A percentile compares a stretch with the other conserved stretches of the same genome.
These are phyloP conservation scores for Diplodus puntazzo DNA, from an alignment of 2,797 vertebrate genomes.

Conservation along the genomic window DNA sequence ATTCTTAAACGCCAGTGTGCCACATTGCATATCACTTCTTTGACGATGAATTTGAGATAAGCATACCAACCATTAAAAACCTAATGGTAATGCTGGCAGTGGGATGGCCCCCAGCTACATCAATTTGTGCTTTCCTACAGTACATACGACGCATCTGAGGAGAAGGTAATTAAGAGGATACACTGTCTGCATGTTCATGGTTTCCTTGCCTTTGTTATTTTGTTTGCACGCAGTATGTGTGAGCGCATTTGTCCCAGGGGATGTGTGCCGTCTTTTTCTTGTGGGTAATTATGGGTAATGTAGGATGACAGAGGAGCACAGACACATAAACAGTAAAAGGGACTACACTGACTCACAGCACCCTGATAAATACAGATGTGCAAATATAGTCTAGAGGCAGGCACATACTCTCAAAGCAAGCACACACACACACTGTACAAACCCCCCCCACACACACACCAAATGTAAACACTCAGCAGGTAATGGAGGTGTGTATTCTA, in stretches of 20 bases:
- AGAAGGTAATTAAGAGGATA: slow-evolving; percentile 70
- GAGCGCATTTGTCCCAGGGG: slow-evolving; percentile 57
- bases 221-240: slow-evolving; percentile 46
- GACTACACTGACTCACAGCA: slow-evolving; percentile 31
- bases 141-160: slow-evolving; percentile 48
- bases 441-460: neutral
- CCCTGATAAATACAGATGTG: slow-evolving; percentile 36
- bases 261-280: slow-evolving; percentile 62
- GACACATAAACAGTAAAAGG: slow-evolving; percentile 49
- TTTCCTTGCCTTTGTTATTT: slow-evolving; percentile 54
- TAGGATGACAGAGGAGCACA: slow-evolving; percentile 73
- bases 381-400: slow-evolving; percentile 2
- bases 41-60: slow-evolving; percentile 40
- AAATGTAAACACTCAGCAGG: slow-evolving; percentile 22
- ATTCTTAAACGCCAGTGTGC: slow-evolving; percentile 25
- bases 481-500: slow-evolving; percentile 16
- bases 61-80: slow-evolving; percentile 41
- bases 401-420: slow-evolving; percentile 6
- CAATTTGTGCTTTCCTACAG: slow-evolving; percentile 54
- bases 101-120: slow-evolving; percentile 44
- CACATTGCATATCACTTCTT: slow-evolving; percentile 43
- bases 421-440: neutral
- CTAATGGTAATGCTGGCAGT: slow-evolving; percentile 26
- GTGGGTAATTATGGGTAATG: slow-evolving; percentile 82
- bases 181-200: slow-evolving; percentile 61